Percentiles rank a stretch among this genome's conserved stretches.
Evolutionary conservation across 2,113 vertebrate genomes (phyloP).

Genomic region (Actenoides lindsayi): DNA sequence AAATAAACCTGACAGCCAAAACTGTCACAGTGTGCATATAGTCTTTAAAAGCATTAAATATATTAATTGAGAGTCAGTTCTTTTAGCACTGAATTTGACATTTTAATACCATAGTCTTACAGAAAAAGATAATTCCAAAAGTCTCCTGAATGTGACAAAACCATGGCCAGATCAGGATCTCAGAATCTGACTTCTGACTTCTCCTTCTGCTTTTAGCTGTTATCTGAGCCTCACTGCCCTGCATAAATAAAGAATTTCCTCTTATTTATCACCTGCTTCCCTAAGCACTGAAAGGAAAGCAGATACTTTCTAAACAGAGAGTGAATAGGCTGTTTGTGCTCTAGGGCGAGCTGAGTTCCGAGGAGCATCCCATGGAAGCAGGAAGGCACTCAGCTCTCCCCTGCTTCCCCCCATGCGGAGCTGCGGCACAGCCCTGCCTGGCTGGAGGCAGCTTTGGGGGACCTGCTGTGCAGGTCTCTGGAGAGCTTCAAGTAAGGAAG

Average conservation of each 20-base stretch:
- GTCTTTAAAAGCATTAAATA: background rate
- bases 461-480: no score
- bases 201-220: background rate
- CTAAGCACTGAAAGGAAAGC: background rate
- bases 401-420: fast-evolving
- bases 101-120: background rate
- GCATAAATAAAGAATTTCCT: background rate
- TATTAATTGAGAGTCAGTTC: background rate
- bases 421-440: background rate
- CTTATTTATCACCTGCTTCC: background rate
- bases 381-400: background rate
- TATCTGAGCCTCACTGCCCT: background rate
- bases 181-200: background rate
- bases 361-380: background rate
- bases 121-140: background rate
- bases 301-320: background rate
- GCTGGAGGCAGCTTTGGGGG: background rate
- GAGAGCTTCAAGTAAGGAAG: background rate
- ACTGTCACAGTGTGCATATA: background rate
- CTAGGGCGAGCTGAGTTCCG: background rate
- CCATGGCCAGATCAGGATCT: background rate
- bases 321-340: background rate
- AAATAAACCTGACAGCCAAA: background rate
- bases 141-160: background rate
- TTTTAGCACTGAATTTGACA: background rate